phyloP scores from a whole-genome alignment of 2,113 vertebrate species.

The Cyanistes caeruleus region DNA sequence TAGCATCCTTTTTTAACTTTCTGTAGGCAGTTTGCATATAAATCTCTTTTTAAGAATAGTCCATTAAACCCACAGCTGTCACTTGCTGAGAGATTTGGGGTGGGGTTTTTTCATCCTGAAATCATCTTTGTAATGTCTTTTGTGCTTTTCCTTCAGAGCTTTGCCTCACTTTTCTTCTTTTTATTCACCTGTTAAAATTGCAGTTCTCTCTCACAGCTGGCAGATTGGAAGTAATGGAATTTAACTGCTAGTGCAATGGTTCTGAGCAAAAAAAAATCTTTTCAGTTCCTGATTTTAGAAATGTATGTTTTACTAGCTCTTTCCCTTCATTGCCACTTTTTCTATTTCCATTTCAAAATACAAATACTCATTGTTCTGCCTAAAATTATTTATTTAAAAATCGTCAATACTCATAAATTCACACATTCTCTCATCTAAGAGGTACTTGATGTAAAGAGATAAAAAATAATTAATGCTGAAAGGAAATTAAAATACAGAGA shows the following conservation, averaged over 20 bases:
- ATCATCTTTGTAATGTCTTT: constrained; percentile 34
- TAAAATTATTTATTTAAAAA: not conserved
- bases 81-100: constrained; percentile 30
- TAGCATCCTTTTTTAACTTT: constrained; percentile 25
- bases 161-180: not conserved
- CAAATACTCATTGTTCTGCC: not conserved
- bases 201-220: constrained; percentile 40
- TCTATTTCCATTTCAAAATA: constrained; percentile 1
- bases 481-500: not conserved
- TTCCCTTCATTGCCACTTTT: not conserved
- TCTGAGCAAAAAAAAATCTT: not conserved
- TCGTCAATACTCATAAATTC: not conserved
- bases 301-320: not conserved
- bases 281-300: not conserved
- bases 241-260: constrained; percentile 23
- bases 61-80: constrained; percentile 57
- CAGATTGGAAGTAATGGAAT: constrained; percentile 55
- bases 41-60: constrained; percentile 43
- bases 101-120: not conserved
- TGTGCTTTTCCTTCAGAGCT: constrained; percentile 35
- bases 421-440: not conserved
- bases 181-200: constrained; percentile 53
- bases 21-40: constrained; percentile 44
- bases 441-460: not conserved
- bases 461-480: not conserved